Conservation (phyloP, 1,140 invertebrate species). For the Psix sp. region DNA sequence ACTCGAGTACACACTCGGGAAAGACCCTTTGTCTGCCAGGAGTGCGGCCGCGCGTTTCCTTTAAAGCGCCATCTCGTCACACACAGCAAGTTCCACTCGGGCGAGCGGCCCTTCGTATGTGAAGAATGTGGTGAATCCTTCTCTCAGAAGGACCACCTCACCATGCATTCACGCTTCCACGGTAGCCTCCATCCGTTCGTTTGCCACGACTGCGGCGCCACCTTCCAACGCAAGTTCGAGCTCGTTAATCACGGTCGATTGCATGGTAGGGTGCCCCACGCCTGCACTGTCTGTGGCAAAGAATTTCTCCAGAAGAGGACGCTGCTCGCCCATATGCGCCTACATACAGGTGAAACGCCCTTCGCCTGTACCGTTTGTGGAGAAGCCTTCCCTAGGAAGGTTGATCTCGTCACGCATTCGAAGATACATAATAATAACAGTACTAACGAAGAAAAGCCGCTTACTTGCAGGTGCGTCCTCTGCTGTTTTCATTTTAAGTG, state of each 20-base stretch:
- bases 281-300: slow-evolving; percentile 87
- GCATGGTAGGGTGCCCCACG: slow-evolving; percentile 87
- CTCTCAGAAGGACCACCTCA: slow-evolving; percentile 87
- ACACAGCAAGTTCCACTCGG: slow-evolving; percentile 91
- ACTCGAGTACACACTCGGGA: slow-evolving; percentile 85
- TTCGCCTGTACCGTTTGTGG: slow-evolving; percentile 85
- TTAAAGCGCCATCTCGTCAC: slow-evolving; percentile 89
- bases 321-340: slow-evolving; percentile 85
- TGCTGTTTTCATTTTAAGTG: neutral
- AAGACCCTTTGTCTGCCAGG: slow-evolving; percentile 86
- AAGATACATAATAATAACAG: slow-evolving; percentile 80
- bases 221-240: slow-evolving; percentile 89
- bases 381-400: slow-evolving; percentile 85
- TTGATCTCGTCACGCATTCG: slow-evolving; percentile 82
- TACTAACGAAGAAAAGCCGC: slow-evolving; percentile 70
- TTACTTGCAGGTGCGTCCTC: slow-evolving; percentile 71
- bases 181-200: slow-evolving; percentile 88
- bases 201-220: slow-evolving; percentile 88
- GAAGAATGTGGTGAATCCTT: slow-evolving; percentile 92
- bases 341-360: slow-evolving; percentile 80
- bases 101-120: slow-evolving; percentile 90
- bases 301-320: slow-evolving; percentile 90
- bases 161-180: slow-evolving; percentile 89
- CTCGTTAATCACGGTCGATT: slow-evolving; percentile 88
- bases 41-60: slow-evolving; percentile 89